phyloP scores from a whole-genome alignment of 1,140 invertebrate species.

The Monomorium pharaonis region DNA sequence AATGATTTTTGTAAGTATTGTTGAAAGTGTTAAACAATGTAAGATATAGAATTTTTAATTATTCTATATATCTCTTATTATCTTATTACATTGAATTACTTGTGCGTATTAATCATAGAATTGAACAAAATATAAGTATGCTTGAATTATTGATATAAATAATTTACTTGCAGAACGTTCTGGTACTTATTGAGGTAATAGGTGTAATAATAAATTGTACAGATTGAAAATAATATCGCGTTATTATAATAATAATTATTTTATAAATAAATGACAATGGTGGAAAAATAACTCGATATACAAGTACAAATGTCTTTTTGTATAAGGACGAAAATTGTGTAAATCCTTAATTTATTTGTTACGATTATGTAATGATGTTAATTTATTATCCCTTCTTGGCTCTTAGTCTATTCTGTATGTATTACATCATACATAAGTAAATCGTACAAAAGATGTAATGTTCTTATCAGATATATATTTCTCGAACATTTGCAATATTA shows the following conservation, averaged over 20 bases:
- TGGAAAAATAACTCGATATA: slow-evolving; percentile 26
- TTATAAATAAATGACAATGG: slow-evolving; percentile 36
- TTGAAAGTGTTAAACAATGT: not conserved
- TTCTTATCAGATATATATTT: not conserved
- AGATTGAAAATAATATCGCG: slow-evolving; percentile 30
- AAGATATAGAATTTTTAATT: not conserved
- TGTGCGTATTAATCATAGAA: slow-evolving; percentile 6
- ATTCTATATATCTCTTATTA: not conserved
- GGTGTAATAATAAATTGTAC: slow-evolving; percentile 39
- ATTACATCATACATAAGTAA: slow-evolving; percentile 3
- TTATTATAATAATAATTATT: slow-evolving; percentile 34
- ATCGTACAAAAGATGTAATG: not conserved
- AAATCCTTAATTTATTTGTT: slow-evolving; percentile 37
- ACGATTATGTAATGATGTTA: slow-evolving; percentile 20
- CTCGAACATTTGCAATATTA: slow-evolving; percentile 1
- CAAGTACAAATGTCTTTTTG: slow-evolving; percentile 34
- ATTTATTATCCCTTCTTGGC: slow-evolving; percentile 3
- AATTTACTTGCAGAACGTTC: not conserved
- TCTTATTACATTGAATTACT: not conserved
- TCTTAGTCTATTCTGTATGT: not conserved
- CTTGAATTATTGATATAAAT: slow-evolving; percentile 10
- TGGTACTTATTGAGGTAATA: slow-evolving; percentile 42
- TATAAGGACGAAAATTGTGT: not conserved
- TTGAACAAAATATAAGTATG: slow-evolving; percentile 12
- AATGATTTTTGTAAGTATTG: not conserved